These are phyloP conservation scores for Holacanthus passer DNA, from an alignment of 2,113 vertebrate genomes.

Conservation along the genomic window DNA sequence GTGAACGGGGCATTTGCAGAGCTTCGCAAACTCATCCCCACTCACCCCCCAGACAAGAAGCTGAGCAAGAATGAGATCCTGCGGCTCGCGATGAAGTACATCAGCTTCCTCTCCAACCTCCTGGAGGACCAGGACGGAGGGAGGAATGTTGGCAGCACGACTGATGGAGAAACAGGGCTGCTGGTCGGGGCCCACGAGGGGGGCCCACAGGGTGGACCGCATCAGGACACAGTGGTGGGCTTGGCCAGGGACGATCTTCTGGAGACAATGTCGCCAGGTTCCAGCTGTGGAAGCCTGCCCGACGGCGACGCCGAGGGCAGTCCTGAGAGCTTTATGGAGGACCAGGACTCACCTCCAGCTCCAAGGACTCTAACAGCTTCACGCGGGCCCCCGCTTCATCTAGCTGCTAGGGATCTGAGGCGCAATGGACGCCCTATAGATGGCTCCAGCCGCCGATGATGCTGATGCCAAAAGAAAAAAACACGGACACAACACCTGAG, in stretches of 20 bases:
- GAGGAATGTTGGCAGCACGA: slow-evolving; percentile 88
- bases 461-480: slow-evolving; percentile 61
- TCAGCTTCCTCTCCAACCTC: slow-evolving; percentile 96
- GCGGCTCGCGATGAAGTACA: slow-evolving; percentile 97
- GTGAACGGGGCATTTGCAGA: slow-evolving; percentile 95
- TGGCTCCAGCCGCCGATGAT: slow-evolving; percentile 90
- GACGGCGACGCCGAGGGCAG: slow-evolving; percentile 93
- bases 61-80: slow-evolving; percentile 97
- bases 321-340: slow-evolving; percentile 93
- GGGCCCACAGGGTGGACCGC: slow-evolving; percentile 84
- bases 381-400: slow-evolving; percentile 79
- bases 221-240: slow-evolving; percentile 85
- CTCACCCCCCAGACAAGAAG: slow-evolving; percentile 94
- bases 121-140: slow-evolving; percentile 94
- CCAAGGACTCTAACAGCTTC: slow-evolving; percentile 82
- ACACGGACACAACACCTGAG: slow-evolving; percentile 29
- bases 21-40: slow-evolving; percentile 95
- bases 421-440: slow-evolving; percentile 89
- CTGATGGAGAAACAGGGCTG: slow-evolving; percentile 85
- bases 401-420: slow-evolving; percentile 83
- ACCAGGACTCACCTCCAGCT: slow-evolving; percentile 83
- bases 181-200: slow-evolving; percentile 85
- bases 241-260: slow-evolving; percentile 92
- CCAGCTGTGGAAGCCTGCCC: slow-evolving; percentile 93
- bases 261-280: slow-evolving; percentile 93